Evolutionary conservation across 2,797 vertebrate species (phyloP), one percentile per base, ranked within the genome.

Genomic region (Ara ararauna): DNA sequence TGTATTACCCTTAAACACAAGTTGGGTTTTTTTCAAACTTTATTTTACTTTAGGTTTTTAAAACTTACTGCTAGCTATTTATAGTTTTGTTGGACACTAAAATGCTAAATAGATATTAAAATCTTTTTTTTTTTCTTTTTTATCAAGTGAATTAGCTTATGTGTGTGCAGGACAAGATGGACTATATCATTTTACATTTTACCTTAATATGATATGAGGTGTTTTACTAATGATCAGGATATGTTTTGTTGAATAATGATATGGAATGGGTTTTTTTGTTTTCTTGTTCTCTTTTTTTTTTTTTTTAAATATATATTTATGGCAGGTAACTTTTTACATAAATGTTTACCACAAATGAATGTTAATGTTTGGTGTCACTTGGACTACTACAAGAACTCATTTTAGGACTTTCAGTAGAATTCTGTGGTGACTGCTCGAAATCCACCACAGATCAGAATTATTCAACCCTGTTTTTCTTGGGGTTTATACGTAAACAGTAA

Each of bases 261-360:
- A 97, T 98, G 99, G 98, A 99, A 99, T 99, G 99, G 13, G 3
- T 24, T 70, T 64, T 48, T 94, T 62, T 75, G 9, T 86, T 94
- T 82, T 95, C 26, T 98, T 97, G 91, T 94, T 96, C 19, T 40
- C 93, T 93, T 95, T 58, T 32, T 58, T 85, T 58, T 90, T 29
- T 36, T n/a, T 4, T n/a, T 38, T 94, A 5, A 44, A 44, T 77
- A 65, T 60, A 2, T 97, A 96, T 97, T 98, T 98, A 97, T 97
- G 98, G 98, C 98, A 98, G 98, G 98, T 98, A 99, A 98, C 98
- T 99, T 98, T 98, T 98, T 98, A 99, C 98, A 98, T 98, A 98
- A 98, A 99, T 98, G 98, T 98, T 98, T 98, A 99, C 97, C 99
- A 99, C 99, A 98, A 98, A 98, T 98, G 98, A 98, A 97, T 98